Evolutionary conservation across 2,888 invertebrate genomes (phyloP), one percentile per base, ranked within the genome.

Genomic region (Colletes collaris): DNA sequence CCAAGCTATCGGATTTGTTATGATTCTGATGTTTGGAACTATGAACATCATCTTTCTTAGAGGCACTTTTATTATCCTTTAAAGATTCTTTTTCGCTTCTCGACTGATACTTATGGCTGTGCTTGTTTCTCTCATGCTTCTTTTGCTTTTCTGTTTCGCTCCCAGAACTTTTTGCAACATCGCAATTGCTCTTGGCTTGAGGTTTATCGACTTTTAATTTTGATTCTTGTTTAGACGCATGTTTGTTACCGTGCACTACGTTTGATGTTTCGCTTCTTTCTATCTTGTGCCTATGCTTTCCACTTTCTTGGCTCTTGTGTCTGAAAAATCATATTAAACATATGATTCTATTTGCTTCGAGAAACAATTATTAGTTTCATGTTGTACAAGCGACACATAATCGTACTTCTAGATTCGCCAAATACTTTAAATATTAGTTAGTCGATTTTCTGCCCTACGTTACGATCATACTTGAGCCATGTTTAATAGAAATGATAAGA

Each of bases 31-130:
- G 76, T 62, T 79, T 86, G 49, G 81, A 76, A 72, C 79, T 84
- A 66, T 82, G 66, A 44, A 69, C 52, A 64, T 89, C 82, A 60
- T 86, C 86, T 62, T 82, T 86, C 44, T 63, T 79, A 16, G 81
- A 67, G 52, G 46, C 70, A 70, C 35, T 78, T 65, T 75, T 79
- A 60, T 10, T 60, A 69, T 69, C 83, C 27, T 79, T 81, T 60
- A 71, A 73, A 72, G 79, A 84, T 52, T 82, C 89, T 53, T 79
- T 88, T 8, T 89, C 89, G 58, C 27, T 82, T 63, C 75, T 84
- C 0, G 79, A 81, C 55, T 87, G 81, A 68, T 87, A 72, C 67
- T 83, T 87, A 65, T 81, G 76, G 56, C 73, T 82, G 62, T 78
- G 84, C 76, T 87, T 85, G 73, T 46, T 85, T 68, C 81, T 83